Conservation (phyloP, 2,113 vertebrate species). For the Gobius niger region DNA sequence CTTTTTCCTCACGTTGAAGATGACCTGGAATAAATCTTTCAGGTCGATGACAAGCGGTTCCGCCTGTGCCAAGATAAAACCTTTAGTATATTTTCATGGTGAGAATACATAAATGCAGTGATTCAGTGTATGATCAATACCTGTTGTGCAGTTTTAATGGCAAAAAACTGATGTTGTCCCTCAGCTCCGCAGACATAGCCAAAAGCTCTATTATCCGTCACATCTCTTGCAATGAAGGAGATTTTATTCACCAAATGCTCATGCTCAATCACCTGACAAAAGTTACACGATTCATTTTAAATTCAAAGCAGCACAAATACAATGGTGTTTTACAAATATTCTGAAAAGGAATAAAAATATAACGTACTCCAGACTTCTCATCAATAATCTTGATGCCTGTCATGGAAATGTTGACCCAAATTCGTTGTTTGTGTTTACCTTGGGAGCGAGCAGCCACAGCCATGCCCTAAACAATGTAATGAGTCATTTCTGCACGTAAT, state of each 20-base stretch:
- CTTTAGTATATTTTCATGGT: neutral
- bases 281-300: too few species aligned
- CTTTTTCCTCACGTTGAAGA: constrained; percentile 92
- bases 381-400: constrained; percentile 93
- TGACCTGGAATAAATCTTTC: constrained; percentile 95
- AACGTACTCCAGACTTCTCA: constrained; percentile 93
- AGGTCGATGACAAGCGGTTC: constrained; percentile 93
- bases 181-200: constrained; percentile 95
- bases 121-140: constrained; percentile 60
- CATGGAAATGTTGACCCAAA: constrained; percentile 93
- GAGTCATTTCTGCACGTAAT: neutral
- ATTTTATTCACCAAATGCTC: constrained; percentile 94
- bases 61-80: constrained; percentile 73
- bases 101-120: neutral
- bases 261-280: constrained; percentile 90
- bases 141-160: constrained; percentile 95
- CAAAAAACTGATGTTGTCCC: constrained; percentile 97
- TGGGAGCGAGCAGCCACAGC: constrained; percentile 92
- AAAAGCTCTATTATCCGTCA: constrained; percentile 94
- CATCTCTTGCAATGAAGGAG: constrained; percentile 96
- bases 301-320: neutral
- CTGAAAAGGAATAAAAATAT: neutral
- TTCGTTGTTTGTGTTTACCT: constrained; percentile 95
- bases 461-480: constrained; percentile 82
- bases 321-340: neutral